These are phyloP conservation scores for Paguma larvata DNA, from an alignment of 2,797 vertebrate genomes.

Conservation along the genomic window DNA sequence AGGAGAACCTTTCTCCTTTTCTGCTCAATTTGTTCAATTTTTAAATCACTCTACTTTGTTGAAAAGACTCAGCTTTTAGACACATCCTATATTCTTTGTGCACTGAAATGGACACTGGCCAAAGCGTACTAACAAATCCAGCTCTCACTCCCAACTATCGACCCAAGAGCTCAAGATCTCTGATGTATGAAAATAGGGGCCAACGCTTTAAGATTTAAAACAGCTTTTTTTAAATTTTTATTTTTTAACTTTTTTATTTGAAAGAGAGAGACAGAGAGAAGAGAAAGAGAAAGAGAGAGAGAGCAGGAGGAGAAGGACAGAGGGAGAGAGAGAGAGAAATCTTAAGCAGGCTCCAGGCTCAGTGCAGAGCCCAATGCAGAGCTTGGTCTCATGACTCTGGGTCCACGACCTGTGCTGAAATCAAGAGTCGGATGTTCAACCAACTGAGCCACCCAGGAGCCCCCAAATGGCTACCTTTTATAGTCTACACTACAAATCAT, in stretches of 20 bases:
- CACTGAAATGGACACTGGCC: not conserved
- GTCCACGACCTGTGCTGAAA: too few species aligned
- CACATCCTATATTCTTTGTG: not conserved
- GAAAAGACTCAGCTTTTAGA: not conserved
- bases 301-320: too few species aligned
- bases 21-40: not conserved
- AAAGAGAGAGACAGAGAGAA: too few species aligned
- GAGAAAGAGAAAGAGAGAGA: too few species aligned
- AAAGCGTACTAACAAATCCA: not conserved
- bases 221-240: not conserved
- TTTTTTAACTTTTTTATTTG: too few species aligned
- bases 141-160: not conserved
- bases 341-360: too few species aligned
- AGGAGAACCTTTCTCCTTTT: not conserved
- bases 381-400: too few species aligned
- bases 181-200: not conserved
- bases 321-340: too few species aligned
- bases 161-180: not conserved
- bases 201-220: not conserved
- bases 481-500: not conserved
- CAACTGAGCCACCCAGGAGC: too few species aligned
- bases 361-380: too few species aligned
- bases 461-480: not conserved
- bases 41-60: not conserved
- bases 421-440: too few species aligned